Conservation (phyloP, 2,797 vertebrate genomes). For the Todus mexicanus region DNA sequence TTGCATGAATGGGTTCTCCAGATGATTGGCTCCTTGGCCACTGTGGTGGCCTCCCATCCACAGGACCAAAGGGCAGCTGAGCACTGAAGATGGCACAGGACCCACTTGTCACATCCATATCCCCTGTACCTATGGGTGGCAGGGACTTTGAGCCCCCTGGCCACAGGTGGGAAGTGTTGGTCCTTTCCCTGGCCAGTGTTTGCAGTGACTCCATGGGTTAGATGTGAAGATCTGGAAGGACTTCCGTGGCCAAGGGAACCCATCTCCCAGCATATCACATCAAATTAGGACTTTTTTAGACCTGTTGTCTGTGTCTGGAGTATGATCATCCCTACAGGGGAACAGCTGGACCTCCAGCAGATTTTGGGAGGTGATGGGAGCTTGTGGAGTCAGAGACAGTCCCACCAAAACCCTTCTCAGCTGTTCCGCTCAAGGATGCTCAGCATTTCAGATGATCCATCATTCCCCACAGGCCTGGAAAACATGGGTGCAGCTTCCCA, state of each 20-base stretch:
- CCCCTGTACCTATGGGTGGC: accelerated
- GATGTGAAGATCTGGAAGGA: neutral
- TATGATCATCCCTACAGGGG: accelerated
- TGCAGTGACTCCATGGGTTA: accelerated
- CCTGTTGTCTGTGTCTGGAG: neutral
- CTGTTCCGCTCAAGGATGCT: neutral
- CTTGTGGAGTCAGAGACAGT: neutral
- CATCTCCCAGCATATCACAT: neutral
- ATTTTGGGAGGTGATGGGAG: neutral
- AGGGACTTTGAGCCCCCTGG: neutral
- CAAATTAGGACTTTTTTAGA: neutral
- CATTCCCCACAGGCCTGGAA: neutral
- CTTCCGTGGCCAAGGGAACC: neutral
- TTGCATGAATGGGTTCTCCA: neutral
- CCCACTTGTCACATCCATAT: neutral
- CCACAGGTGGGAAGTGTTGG: neutral
- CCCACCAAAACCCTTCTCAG: neutral
- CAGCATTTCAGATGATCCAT: neutral
- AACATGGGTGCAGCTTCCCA: neutral
- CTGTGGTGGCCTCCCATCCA: neutral
- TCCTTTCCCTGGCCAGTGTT: neutral
- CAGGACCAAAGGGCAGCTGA: neutral
- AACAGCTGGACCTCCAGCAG: neutral
- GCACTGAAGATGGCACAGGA: neutral
- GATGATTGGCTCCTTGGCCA: neutral